Percentiles rank a stretch among this genome's conserved stretches.
Evolutionary conservation across 2,888 invertebrate species (phyloP).

Genomic region (Leucozona laternaria): DNA sequence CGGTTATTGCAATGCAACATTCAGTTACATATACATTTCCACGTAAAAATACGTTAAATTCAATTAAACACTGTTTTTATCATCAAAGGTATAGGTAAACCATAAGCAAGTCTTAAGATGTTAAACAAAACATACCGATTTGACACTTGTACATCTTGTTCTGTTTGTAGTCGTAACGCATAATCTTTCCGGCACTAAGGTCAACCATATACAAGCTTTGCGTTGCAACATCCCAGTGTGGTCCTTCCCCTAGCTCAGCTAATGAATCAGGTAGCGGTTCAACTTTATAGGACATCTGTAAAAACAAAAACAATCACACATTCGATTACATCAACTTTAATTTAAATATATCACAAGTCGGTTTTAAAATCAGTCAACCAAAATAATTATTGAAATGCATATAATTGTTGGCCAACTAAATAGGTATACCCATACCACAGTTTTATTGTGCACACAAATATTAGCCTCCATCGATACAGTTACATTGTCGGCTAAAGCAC

Average conservation of each 20-base stretch:
- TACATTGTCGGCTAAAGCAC: conserved; percentile 46
- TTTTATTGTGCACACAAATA: conserved; percentile 69
- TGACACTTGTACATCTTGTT: conserved; percentile 79
- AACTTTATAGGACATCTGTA: conserved; percentile 77
- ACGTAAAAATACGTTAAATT: too few species aligned
- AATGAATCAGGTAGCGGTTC: conserved; percentile 74
- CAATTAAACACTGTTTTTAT: too few species aligned
- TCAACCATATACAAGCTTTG: conserved; percentile 87
- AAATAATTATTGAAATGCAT: conserved; percentile 6
- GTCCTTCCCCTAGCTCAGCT: conserved; percentile 86
- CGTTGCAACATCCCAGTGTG: conserved; percentile 86
- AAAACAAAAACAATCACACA: neutral
- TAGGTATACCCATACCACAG: conserved; percentile 74
- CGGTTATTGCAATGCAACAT: neutral
- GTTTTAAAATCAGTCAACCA: conserved; percentile 4
- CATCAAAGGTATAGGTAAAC: too few species aligned
- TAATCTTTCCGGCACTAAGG: conserved; percentile 81
- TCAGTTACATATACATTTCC: too few species aligned
- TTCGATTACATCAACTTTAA: neutral
- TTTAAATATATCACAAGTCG: neutral
- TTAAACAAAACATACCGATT: conserved; percentile 28
- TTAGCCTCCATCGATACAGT: conserved; percentile 72
- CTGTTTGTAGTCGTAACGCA: conserved; percentile 78
- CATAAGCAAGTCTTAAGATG: too few species aligned
- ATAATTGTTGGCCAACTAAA: conserved; percentile 18